phyloP scores from a whole-genome alignment of 2,113 vertebrate genomes.

The Holacanthus passer region DNA sequence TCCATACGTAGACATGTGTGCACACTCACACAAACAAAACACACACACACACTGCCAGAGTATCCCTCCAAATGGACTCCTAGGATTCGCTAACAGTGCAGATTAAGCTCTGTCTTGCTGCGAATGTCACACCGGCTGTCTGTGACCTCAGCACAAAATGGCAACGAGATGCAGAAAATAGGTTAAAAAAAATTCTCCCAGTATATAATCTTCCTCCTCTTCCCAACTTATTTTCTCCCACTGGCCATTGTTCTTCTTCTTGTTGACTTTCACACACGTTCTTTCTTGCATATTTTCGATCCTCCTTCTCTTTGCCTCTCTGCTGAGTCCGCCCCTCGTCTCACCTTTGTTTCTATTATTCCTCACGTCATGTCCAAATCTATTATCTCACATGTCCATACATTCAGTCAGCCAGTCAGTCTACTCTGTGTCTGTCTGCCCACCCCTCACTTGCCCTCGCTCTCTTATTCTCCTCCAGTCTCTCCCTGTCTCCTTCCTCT shows the following conservation, averaged over 20 bases:
- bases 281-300: neutral
- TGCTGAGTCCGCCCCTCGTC: slow-evolving; percentile 30
- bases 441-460: neutral
- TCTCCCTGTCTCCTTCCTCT: slow-evolving; percentile 57
- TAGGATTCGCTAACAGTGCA: slow-evolving; percentile 51
- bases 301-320: slow-evolving; percentile 1
- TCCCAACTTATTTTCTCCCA: slow-evolving; percentile 49
- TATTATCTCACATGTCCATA: slow-evolving; percentile 39
- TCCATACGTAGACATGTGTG: neutral
- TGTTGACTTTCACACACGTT: slow-evolving; percentile 37
- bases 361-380: slow-evolving; percentile 19
- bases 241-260: slow-evolving; percentile 36
- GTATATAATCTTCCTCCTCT: slow-evolving; percentile 25
- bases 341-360: slow-evolving; percentile 45
- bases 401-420: slow-evolving; percentile 27
- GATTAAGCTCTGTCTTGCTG: slow-evolving; percentile 46
- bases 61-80: slow-evolving; percentile 40
- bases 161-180: slow-evolving; percentile 34
- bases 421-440: slow-evolving; percentile 26
- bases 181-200: neutral
- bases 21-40: neutral
- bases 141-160: slow-evolving; percentile 53
- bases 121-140: slow-evolving; percentile 55
- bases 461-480: slow-evolving; percentile 35
- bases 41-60: neutral